These are phyloP conservation scores for Eupristina koningsbergeri DNA, from an alignment of 1,140 invertebrate genomes.

Conservation along the genomic window DNA sequence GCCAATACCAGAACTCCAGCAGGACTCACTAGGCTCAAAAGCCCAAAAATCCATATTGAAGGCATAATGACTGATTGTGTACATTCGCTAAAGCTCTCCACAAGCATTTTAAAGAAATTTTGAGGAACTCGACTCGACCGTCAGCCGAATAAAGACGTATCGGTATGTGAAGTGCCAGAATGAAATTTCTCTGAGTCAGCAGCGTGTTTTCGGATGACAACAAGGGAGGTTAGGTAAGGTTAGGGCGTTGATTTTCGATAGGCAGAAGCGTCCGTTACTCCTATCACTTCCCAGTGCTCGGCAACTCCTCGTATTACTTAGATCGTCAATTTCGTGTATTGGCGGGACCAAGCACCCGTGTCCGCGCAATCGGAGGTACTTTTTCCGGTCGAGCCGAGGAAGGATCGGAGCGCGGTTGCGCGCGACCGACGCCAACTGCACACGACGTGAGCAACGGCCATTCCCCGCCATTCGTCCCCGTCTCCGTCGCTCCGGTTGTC, in stretches of 20 bases:
- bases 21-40: background rate
- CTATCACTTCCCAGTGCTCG: background rate
- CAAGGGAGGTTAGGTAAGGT: slow-evolving; percentile 1
- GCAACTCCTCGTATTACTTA: background rate
- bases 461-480: background rate
- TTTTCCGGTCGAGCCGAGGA: background rate
- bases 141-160: background rate
- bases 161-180: background rate
- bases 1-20: background rate
- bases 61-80: background rate
- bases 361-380: background rate
- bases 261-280: background rate
- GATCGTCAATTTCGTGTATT: no score
- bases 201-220: background rate
- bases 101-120: background rate
- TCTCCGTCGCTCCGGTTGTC: background rate
- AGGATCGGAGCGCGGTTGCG: background rate
- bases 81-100: background rate
- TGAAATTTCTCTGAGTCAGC: background rate
- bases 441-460: no score
- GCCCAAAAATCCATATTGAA: background rate
- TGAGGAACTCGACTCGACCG: background rate
- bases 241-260: background rate
- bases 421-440: background rate
- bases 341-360: no score